Evolutionary conservation across 2,797 vertebrate species (phyloP), one percentile per base, ranked within the genome.

Genomic region (Calcarius lapponicus): DNA sequence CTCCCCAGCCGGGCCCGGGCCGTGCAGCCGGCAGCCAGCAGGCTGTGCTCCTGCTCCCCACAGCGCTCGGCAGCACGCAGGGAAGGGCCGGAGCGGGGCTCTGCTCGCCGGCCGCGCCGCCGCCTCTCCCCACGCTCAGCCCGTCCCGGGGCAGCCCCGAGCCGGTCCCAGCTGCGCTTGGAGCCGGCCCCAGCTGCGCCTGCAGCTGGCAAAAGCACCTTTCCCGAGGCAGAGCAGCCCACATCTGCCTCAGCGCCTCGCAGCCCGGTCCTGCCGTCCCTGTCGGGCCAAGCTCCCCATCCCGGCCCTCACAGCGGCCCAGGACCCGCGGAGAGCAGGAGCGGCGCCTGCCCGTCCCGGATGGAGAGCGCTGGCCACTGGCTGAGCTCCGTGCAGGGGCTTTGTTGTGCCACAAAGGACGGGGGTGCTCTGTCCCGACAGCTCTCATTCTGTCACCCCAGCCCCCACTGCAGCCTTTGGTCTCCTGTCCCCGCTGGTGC

Each of bases 1-100:
- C 45, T 61, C 24, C 36, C 2, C 53, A 7, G 75, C 1, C 61
- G 7, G 43, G 4, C 57, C 57, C 14, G n/a, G 72, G 81, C 95
- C 25, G 72, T 67, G 76, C 92, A n/a, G 92, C 16, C 34, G 17
- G 86, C 92, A 79, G 80, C 83, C 90, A 57, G 92, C 85, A 95
- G 92, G 85, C 90, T 93, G 92, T 93, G 95, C 94, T 94, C 85
- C 92, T 82, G 82, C 82, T 70, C 36, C 61, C 94, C 86, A 9
- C 57, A 64, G 78, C 70, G 1, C 48, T 7, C 21, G 11, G 43
- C 0, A 51, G 73, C 4, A n/a, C 70, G 4, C 50, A 3, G 13
- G 64, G 29, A 57, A 31, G 48, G 47, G 75, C 83, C 71, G 21
- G 73, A 18, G 61, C 74, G 2, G 62, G 86, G 28, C 86, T 25